Evolutionary conservation across 2,113 vertebrate species (phyloP).

Genomic region (Odocoileus virginianus): DNA sequence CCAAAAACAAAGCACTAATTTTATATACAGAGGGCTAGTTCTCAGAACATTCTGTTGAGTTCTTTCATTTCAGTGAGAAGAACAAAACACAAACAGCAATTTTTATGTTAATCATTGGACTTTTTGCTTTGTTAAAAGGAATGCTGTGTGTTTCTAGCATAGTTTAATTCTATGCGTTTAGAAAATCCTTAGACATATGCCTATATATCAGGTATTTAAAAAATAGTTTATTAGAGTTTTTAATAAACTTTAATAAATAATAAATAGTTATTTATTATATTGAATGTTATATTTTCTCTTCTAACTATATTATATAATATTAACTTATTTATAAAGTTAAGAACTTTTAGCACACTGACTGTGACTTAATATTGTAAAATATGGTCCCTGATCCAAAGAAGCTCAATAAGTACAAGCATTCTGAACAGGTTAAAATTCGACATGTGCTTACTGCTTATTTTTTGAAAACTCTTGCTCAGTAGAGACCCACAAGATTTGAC

Average conservation of each 20-base stretch:
- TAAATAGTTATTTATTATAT: neutral
- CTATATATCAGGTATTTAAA: neutral
- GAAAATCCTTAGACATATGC: neutral
- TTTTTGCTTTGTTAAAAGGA: slow-evolving; percentile 14
- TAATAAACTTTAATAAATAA: too few species aligned
- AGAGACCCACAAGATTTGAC: neutral
- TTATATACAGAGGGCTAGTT: slow-evolving; percentile 20
- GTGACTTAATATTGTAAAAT: neutral
- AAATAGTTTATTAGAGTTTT: neutral
- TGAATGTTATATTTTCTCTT: neutral
- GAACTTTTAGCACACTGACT: neutral
- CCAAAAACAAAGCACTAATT: slow-evolving; percentile 6
- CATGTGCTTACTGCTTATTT: neutral
- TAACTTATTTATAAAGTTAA: slow-evolving; percentile 31
- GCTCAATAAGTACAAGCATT: neutral
- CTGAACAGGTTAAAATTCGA: neutral
- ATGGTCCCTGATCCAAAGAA: neutral
- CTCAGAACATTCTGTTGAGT: neutral
- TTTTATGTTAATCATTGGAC: neutral
- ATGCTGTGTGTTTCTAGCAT: neutral
- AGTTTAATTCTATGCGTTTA: slow-evolving; percentile 9
- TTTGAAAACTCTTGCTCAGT: neutral
- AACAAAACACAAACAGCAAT: neutral
- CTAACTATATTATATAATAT: neutral
- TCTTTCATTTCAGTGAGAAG: slow-evolving; percentile 30